These are phyloP conservation scores for Aspidiotus destructor DNA, from an alignment of 2,888 invertebrate species.

Conservation along the genomic window DNA sequence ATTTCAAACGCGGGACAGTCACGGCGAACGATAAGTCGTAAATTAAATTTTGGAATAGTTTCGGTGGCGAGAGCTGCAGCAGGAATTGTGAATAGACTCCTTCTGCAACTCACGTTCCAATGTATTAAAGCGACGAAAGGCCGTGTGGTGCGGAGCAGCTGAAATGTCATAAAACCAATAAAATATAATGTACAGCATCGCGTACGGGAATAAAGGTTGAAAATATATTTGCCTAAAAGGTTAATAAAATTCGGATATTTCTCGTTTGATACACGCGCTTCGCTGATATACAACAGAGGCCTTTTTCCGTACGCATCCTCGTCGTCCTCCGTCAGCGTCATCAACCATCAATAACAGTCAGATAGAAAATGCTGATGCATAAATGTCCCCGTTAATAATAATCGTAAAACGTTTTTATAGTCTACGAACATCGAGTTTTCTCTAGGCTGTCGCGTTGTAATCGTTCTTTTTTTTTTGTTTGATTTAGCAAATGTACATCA, in stretches of 20 bases:
- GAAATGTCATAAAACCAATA: constrained; percentile 33
- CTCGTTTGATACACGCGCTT: constrained; percentile 12
- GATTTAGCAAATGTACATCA: neutral
- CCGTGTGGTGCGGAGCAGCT: neutral
- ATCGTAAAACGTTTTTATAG: constrained; percentile 28
- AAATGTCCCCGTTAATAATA: constrained; percentile 31
- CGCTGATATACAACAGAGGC: too few relatives aligned
- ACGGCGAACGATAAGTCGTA: constrained; percentile 18
- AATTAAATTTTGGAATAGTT: constrained; percentile 31
- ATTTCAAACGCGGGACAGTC: too few relatives aligned
- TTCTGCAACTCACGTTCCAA: too few relatives aligned
- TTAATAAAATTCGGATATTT: constrained; percentile 32
- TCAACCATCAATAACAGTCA: neutral
- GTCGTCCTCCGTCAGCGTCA: too few relatives aligned
- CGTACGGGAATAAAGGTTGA: constrained; percentile 22
- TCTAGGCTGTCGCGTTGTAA: neutral
- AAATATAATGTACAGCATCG: constrained; percentile 22
- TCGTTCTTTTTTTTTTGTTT: neutral
- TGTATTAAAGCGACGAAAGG: neutral
- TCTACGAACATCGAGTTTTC: neutral
- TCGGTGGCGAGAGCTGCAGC: constrained; percentile 9
- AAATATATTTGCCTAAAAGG: constrained; percentile 33
- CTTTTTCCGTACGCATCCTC: too few relatives aligned
- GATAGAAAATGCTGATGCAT: constrained; percentile 31
- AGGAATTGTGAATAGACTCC: neutral